Percentiles rank a stretch among this genome's conserved stretches.
Evolutionary conservation across 2,888 invertebrate genomes (phyloP).

Genomic region (Actias luna): DNA sequence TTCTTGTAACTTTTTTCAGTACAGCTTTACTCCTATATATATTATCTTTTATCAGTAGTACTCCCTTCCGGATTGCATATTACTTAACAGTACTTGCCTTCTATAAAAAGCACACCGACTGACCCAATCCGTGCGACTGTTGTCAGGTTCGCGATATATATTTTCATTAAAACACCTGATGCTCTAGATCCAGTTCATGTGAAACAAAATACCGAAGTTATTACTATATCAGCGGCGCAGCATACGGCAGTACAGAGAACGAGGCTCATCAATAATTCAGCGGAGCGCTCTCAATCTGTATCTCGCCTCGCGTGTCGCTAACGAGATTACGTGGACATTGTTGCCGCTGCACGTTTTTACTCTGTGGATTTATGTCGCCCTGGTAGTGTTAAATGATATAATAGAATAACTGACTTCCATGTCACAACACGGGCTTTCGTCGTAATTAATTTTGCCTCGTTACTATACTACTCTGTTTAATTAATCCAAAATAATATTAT

Average conservation of each 20-base stretch:
- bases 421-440: not conserved
- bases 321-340: slow-evolving; percentile 25
- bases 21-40: no score
- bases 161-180: slow-evolving; percentile 12
- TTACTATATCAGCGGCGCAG: slow-evolving; percentile 16
- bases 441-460: not conserved
- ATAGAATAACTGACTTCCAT: slow-evolving; percentile 11
- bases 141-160: not conserved
- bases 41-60: no score
- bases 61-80: no score
- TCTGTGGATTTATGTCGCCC: slow-evolving; percentile 18
- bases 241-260: slow-evolving; percentile 17
- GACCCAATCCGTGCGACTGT: no score
- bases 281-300: slow-evolving; percentile 26
- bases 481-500: not conserved
- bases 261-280: slow-evolving; percentile 20
- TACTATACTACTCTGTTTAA: not conserved
- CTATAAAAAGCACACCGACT: no score
- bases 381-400: slow-evolving; percentile 19
- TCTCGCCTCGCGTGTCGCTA: slow-evolving; percentile 23
- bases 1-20: no score
- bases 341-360: slow-evolving; percentile 21
- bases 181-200: slow-evolving; percentile 11
- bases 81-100: not conserved
- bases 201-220: slow-evolving; percentile 18